These are phyloP conservation scores for Epizoanthus stellaris DNA, from an alignment of 92 coral and sea anemone species.

Conservation along the genomic window DNA sequence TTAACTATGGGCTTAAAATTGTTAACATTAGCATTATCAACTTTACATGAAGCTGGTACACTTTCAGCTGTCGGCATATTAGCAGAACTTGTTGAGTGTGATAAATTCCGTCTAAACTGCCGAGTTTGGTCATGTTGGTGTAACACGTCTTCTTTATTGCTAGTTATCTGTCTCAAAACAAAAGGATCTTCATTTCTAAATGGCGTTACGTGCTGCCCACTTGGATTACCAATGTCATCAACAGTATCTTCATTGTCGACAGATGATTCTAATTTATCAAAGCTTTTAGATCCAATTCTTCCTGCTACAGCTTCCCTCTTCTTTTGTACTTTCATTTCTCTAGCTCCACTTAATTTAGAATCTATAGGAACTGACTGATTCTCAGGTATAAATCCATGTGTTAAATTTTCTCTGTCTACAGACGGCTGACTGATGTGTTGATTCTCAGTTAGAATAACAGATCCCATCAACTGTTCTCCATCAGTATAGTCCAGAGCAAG, in stretches of 20 bases:
- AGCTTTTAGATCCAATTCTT: neutral
- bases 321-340: neutral
- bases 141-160: neutral
- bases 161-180: neutral
- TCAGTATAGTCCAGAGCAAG: neutral
- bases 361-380: neutral
- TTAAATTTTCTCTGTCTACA: neutral
- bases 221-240: conserved; percentile 6
- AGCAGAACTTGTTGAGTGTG: neutral
- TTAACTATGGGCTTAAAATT: neutral
- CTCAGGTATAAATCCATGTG: neutral
- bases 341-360: neutral
- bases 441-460: neutral
- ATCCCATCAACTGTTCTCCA: neutral
- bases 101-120: neutral
- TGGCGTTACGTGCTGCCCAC: neutral
- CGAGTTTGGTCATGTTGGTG: neutral
- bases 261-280: neutral
- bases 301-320: neutral
- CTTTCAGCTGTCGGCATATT: neutral
- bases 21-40: neutral
- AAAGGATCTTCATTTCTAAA: neutral
- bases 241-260: neutral
- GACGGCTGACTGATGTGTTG: neutral
- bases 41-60: neutral